Base-by-base conservation (phyloP, 2,888 invertebrate genomes). In the Corbicula japonica region DNA sequence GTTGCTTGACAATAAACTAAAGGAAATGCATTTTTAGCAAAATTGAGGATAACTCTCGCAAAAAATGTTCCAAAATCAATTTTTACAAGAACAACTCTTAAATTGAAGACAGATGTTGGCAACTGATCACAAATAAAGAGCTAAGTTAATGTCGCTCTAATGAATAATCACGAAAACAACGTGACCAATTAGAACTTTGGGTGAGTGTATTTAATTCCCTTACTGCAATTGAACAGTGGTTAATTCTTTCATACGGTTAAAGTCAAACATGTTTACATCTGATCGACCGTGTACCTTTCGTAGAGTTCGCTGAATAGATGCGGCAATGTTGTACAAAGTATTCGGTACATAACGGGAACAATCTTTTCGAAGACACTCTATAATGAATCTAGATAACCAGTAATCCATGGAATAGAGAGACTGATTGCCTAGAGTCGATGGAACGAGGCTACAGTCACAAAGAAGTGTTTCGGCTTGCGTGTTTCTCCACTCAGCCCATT, bases 351-450 rank as follows among this genome's bases (percentile, higher is more conserved):
- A 74, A 0, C 35, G 28, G 1, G 30, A 2, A 1, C 68, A 61
- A 41, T 68, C 74, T 30, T 60, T 50, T 44, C 74, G 26, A 2
- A 60, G 30, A 35, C 56, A 56, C 34, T 74, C 68, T 1, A 74
- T 21, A 34, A 74, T 61, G 32, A 74, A 68, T 28, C 74, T 6
- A 0, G 66, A 74, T 23, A 74, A n/a, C 74, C 74, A 74, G 48
- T 46, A 62, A 26, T 62, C 58, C 10, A 72, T 48, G 12, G 35
- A n/a, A 1, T 15, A 2, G 1, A 35, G 1, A 21, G 60, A 35
- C 21, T 60, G 35, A 34, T 2, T 34, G 2, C 1, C 63, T 8
- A 46, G 10, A 21, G n/a, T 23, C 2, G 10, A 12, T 44, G 62
- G 58, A 21, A 58, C 58, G 1, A 23, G 21, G 5, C 58, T 26